A percentile compares a stretch with the other conserved stretches of the same genome.
These are phyloP conservation scores for Kryptopterus vitreolus DNA, from an alignment of 2,797 vertebrate species.

Conservation along the genomic window DNA sequence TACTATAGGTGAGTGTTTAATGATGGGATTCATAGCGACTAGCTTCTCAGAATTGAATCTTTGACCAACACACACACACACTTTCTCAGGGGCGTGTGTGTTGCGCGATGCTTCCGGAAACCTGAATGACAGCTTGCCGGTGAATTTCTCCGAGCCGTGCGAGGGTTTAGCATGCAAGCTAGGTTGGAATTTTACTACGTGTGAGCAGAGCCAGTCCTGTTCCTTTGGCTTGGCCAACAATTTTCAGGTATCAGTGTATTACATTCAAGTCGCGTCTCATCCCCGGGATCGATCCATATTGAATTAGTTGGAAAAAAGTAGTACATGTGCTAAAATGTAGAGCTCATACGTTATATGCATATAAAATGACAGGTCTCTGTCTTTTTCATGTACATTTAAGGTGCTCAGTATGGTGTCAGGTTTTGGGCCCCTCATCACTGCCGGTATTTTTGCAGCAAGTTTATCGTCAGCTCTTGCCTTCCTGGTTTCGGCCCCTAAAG, in stretches of 20 bases:
- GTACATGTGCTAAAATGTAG: neutral
- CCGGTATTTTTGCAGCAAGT: slow-evolving; percentile 75
- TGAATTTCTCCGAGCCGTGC: slow-evolving; percentile 63
- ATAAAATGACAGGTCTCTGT: neutral
- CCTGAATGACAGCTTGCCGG: slow-evolving; percentile 60
- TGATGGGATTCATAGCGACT: neutral
- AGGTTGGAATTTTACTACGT: slow-evolving; percentile 77
- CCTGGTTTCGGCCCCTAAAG: slow-evolving; percentile 76
- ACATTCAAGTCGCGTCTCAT: neutral
- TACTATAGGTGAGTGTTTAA: slow-evolving; percentile 63
- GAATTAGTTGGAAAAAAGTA: neutral
- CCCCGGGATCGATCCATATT: neutral
- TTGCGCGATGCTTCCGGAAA: slow-evolving; percentile 72
- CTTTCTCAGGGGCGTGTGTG: slow-evolving; percentile 68
- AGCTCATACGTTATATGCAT: neutral
- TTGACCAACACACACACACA: neutral
- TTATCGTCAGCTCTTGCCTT: slow-evolving; percentile 79
- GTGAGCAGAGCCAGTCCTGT: slow-evolving; percentile 62
- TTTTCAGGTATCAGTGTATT: slow-evolving; percentile 60
- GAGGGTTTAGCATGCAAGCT: slow-evolving; percentile 64
- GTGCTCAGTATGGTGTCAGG: slow-evolving; percentile 71
- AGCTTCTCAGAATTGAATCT: neutral
- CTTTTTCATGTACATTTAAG: slow-evolving; percentile 51
- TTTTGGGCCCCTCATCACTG: slow-evolving; percentile 69
- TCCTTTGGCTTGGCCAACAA: slow-evolving; percentile 67